phyloP scores from a whole-genome alignment of 2,888 invertebrate species.

The Leucophenga maculata region DNA sequence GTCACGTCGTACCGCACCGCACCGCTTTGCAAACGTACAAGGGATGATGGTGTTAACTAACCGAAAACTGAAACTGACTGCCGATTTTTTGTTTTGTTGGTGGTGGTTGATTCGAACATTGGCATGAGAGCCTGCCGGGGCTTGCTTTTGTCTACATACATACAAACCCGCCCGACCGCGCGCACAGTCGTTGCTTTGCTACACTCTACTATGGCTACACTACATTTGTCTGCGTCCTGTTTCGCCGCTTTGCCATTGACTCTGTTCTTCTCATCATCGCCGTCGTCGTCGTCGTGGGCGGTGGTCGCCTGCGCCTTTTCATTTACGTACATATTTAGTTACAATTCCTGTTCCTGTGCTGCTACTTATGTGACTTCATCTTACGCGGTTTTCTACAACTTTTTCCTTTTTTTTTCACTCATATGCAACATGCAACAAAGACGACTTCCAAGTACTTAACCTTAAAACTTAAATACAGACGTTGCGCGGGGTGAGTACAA shows the following conservation, averaged over 20 bases:
- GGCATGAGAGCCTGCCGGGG: conserved; percentile 19
- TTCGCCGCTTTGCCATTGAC: background rate
- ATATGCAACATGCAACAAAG: conserved; percentile 53
- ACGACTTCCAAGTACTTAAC: conserved; percentile 55
- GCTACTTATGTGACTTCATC: no score
- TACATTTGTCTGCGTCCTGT: no score
- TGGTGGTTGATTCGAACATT: conserved; percentile 16
- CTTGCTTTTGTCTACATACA: background rate
- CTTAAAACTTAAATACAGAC: conserved; percentile 30
- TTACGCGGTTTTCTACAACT: no score
- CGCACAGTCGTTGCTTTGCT: no score
- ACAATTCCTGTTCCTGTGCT: conserved; percentile 11
- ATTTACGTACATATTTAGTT: conserved; percentile 30
- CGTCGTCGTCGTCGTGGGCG: conserved; percentile 48
- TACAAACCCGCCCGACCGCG: background rate
- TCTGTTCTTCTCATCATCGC: background rate
- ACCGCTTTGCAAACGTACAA: conserved; percentile 41
- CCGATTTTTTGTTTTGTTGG: conserved; percentile 16
- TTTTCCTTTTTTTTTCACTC: background rate
- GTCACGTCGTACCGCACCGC: conserved; percentile 11
- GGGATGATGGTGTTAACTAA: conserved; percentile 25
- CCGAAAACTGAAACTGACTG: conserved; percentile 51
- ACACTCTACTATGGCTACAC: no score
- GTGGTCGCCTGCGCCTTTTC: conserved; percentile 48
- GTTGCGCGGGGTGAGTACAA: no score